A percentile compares a stretch with the other conserved stretches of the same genome.
These are phyloP conservation scores for Poecilia picta DNA, from an alignment of 2,797 vertebrate species.

Conservation along the genomic window DNA sequence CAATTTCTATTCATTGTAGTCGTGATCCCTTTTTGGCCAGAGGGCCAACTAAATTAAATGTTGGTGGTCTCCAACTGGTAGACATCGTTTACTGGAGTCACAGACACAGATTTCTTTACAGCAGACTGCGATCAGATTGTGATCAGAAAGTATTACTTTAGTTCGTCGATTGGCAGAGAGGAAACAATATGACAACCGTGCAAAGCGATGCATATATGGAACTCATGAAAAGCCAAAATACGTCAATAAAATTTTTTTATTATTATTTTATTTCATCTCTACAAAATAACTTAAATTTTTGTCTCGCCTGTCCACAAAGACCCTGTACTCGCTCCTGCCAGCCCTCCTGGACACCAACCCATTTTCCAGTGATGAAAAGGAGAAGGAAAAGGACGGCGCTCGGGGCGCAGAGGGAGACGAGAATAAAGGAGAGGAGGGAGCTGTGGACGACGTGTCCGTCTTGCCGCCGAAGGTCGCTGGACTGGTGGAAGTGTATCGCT, in stretches of 20 bases:
- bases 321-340: conserved; percentile 90
- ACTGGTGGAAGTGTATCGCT: conserved; percentile 89
- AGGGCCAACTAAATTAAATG: background rate
- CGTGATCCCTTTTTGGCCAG: background rate
- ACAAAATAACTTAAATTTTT: background rate
- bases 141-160: background rate
- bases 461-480: conserved; percentile 87
- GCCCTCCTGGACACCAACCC: conserved; percentile 92
- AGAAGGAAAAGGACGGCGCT: conserved; percentile 70
- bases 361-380: conserved; percentile 84
- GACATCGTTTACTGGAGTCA: background rate
- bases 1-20: background rate
- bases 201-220: background rate
- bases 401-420: conserved; percentile 58
- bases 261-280: background rate
- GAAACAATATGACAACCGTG: background rate
- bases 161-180: background rate
- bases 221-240: background rate
- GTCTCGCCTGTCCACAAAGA: conserved; percentile 72
- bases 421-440: conserved; percentile 64
- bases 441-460: conserved; percentile 83
- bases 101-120: background rate
- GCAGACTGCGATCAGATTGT: background rate
- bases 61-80: background rate
- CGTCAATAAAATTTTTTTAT: background rate